phyloP scores from a whole-genome alignment of 2,113 vertebrate species.

The Oryzias javanicus region DNA sequence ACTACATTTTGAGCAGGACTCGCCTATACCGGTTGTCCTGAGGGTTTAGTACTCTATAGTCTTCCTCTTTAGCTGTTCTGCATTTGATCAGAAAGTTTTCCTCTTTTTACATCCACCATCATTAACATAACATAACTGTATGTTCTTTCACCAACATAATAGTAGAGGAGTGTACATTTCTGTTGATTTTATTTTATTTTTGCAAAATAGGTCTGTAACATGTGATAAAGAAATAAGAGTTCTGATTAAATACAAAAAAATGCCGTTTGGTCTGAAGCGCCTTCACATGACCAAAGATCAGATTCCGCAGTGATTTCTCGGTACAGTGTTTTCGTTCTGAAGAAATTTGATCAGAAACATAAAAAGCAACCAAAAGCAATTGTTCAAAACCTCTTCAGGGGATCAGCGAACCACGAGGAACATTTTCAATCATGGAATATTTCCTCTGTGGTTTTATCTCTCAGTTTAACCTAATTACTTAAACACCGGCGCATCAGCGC shows the following conservation, averaged over 20 bases:
- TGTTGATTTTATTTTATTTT: neutral
- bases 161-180: neutral
- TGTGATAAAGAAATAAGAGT: neutral
- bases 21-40: conserved; percentile 70
- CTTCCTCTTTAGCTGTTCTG: conserved; percentile 24
- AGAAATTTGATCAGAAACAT: conserved; percentile 23
- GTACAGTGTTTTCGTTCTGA: conserved; percentile 25
- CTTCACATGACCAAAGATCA: conserved; percentile 20
- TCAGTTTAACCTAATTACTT: conserved; percentile 9
- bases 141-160: neutral
- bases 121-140: too few relatives aligned
- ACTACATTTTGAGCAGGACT: conserved; percentile 55
- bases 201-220: neutral
- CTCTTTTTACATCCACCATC: conserved; percentile 1
- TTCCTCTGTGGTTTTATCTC: conserved; percentile 7
- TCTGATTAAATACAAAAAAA: neutral
- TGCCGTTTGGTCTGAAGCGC: neutral
- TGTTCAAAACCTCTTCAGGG: conserved; percentile 2
- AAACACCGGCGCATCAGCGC: neutral
- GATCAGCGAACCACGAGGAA: neutral
- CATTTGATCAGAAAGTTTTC: neutral
- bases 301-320: conserved; percentile 16
- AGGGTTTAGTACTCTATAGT: conserved; percentile 49
- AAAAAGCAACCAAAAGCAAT: conserved; percentile 15
- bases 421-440: neutral